Percentiles rank a stretch among this genome's conserved stretches.
These are phyloP conservation scores for Ichneumon xanthorius DNA, from an alignment of 2,888 invertebrate species.

Conservation along the genomic window DNA sequence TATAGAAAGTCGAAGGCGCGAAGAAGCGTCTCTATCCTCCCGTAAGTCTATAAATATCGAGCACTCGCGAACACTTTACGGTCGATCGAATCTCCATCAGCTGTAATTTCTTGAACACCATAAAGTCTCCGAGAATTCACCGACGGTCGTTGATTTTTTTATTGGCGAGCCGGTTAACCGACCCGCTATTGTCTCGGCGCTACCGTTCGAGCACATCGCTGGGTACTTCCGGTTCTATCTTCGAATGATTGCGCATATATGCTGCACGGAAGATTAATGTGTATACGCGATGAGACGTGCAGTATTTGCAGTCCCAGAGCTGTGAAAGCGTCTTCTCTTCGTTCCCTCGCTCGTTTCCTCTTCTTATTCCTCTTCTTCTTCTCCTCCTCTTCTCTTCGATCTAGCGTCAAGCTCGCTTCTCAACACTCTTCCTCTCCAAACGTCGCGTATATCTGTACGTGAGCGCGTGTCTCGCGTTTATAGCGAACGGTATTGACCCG, in stretches of 20 bases:
- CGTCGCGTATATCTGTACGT: slow-evolving; percentile 24
- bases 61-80: slow-evolving; percentile 70
- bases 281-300: not conserved
- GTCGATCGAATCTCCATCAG: slow-evolving; percentile 69
- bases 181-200: slow-evolving; percentile 34
- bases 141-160: slow-evolving; percentile 4
- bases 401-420: not conserved
- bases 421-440: slow-evolving; percentile 6
- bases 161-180: slow-evolving; percentile 41
- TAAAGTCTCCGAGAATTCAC: slow-evolving; percentile 15
- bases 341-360: not conserved
- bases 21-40: slow-evolving; percentile 57
- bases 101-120: slow-evolving; percentile 58
- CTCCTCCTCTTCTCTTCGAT: slow-evolving; percentile 18
- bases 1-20: slow-evolving; percentile 57
- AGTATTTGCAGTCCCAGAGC: slow-evolving; percentile 5
- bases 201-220: slow-evolving; percentile 30
- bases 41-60: slow-evolving; percentile 74
- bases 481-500: slow-evolving; percentile 68
- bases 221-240: slow-evolving; percentile 22
- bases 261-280: slow-evolving; percentile 1
- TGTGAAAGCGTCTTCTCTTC: slow-evolving; percentile 6
- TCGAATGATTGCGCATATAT: slow-evolving; percentile 3
- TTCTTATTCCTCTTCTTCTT: slow-evolving; percentile 4
- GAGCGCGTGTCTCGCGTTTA: slow-evolving; percentile 58